These are phyloP conservation scores for Oncorhynchus nerka DNA, from an alignment of 2,113 vertebrate genomes.

Conservation along the genomic window DNA sequence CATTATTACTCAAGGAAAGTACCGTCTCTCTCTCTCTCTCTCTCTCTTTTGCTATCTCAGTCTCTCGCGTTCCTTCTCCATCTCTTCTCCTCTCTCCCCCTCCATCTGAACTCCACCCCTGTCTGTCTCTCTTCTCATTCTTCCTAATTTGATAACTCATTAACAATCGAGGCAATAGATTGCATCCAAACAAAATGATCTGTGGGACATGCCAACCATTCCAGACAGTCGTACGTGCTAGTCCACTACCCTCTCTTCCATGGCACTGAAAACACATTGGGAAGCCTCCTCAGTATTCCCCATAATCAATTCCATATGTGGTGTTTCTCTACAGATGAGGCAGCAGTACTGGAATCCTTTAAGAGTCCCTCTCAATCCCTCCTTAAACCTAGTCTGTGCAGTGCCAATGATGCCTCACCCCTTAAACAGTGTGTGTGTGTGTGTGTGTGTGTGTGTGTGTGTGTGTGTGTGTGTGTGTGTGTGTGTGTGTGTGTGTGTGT, in stretches of 20 bases:
- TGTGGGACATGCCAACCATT: background rate
- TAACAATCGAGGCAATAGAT: background rate
- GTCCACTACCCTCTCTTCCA: constrained; percentile 31
- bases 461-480: background rate
- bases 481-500: background rate
- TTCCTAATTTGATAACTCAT: background rate
- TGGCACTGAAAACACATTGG: constrained; percentile 61
- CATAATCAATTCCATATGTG: constrained; percentile 74
- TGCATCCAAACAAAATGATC: background rate
- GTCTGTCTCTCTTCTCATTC: background rate
- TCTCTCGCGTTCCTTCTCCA: constrained; percentile 39
- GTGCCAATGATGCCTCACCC: constrained; percentile 7
- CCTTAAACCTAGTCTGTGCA: background rate
- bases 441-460: constrained; percentile 7
- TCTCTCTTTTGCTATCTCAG: constrained; percentile 26
- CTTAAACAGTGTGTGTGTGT: background rate
- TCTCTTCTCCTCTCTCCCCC: background rate
- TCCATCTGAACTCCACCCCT: background rate
- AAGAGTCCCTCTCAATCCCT: constrained; percentile 41
- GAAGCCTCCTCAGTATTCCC: constrained; percentile 50
- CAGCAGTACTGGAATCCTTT: constrained; percentile 26
- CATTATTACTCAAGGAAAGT: constrained; percentile 26
- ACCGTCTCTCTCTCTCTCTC: constrained; percentile 29
- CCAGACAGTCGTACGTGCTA: background rate
- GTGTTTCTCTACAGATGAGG: constrained; percentile 7